Base-by-base conservation (phyloP, 2,888 invertebrate genomes). In the Xestobium rufovillosum region DNA sequence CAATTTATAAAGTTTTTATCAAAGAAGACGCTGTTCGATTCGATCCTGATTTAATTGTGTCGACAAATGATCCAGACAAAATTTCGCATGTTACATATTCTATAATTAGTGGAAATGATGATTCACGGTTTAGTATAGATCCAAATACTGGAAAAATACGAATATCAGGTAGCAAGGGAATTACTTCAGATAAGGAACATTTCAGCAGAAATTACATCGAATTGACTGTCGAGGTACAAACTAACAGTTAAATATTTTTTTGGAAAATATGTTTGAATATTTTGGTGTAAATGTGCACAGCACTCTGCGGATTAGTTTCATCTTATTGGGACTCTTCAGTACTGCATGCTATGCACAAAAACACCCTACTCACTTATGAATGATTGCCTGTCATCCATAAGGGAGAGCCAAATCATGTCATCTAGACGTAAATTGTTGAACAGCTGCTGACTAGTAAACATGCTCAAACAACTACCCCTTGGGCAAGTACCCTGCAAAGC, bases 21-120 rank as follows among this genome's bases (percentile, higher is more conserved):
- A 87, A 89, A 53, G 94, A 95, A 60, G 89, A 89, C 2, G 80
- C 89, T 0, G 72, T 77, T 2, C 80, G 80, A 45, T 91, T 92
- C 50, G 86, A 88, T 51, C 89, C 91, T 0, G 83, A 85, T 31
- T 58, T 59, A 8, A 50, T 74, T 66, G 77, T 82, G 0, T 77
- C 80, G 65, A 91, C 91, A 0, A 73, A 77, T 3, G 91, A 92
- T 64, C 72, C 77, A 1, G 91, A 92, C 59, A 80, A 79, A 30
- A 78, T 83, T 0, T 88, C 90, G 0, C 82, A 81, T 44, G 75
- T 92, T 26, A 77, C 75, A 2, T 92, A 91, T 66, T 74, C 78
- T 2, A 77, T 88, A 43, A 66, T 78, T 12, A 75, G 73, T 2
- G 81, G 80, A 0, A 71, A 72, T 26, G 62, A 67, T 6, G 64